These are phyloP conservation scores for Dioctria rufipes DNA, from an alignment of 2,888 invertebrate genomes.

Conservation along the genomic window DNA sequence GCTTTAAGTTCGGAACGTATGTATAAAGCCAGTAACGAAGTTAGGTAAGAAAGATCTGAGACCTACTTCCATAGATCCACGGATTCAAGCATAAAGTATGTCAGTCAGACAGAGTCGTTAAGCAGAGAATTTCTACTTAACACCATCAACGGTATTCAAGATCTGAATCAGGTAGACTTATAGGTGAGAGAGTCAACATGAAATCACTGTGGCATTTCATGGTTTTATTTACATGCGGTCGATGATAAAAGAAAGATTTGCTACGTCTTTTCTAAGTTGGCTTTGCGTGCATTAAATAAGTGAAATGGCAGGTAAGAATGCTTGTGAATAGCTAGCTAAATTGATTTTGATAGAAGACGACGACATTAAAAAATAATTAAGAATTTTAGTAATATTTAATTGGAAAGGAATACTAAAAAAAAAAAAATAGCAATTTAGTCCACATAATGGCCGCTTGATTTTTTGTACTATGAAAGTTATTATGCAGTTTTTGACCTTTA, in stretches of 20 bases:
- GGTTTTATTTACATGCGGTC: conserved; percentile 25
- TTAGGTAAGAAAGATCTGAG: conserved; percentile 56
- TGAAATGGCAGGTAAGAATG: background rate
- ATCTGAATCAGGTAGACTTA: conserved; percentile 38
- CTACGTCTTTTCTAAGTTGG: background rate
- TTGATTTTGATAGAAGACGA: no score
- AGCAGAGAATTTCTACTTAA: conserved; percentile 52
- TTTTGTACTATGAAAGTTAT: no score
- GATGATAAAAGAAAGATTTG: conserved; percentile 21
- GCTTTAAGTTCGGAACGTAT: conserved; percentile 45
- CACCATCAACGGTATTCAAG: conserved; percentile 43
- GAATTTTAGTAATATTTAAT: no score
- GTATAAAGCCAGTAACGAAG: conserved; percentile 34
- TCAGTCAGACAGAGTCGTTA: conserved; percentile 62
- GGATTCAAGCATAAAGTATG: conserved; percentile 62
- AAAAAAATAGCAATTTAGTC: no score
- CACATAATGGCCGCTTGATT: no score
- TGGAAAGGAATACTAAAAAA: no score
- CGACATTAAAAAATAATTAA: no score
- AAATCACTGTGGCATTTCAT: conserved; percentile 33
- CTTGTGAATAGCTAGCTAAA: no score
- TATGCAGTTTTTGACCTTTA: no score
- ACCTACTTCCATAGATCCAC: conserved; percentile 63
- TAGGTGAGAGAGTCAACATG: conserved; percentile 42
- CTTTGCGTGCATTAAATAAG: no score